Evolutionary conservation across 2,888 invertebrate genomes (phyloP).

Genomic region (Pelosia muscerda): DNA sequence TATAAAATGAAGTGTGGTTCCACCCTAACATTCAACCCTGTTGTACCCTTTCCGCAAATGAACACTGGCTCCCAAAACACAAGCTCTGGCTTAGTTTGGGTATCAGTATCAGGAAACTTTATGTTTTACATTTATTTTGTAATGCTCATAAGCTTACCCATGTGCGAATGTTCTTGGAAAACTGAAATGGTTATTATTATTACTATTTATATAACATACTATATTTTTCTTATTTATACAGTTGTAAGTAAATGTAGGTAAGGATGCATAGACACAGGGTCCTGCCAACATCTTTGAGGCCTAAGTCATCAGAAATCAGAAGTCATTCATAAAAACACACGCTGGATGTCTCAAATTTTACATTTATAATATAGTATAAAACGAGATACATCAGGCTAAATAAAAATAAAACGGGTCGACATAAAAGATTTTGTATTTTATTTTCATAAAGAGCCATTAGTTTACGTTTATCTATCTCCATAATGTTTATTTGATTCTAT

Average conservation of each 20-base stretch:
- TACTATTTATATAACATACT: neutral
- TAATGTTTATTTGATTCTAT: constrained; percentile 44
- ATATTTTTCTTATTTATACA: neutral
- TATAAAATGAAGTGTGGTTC: too few species aligned
- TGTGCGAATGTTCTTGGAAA: neutral
- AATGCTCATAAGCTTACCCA: neutral
- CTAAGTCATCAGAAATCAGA: too few species aligned
- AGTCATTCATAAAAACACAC: neutral
- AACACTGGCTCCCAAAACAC: constrained; percentile 2
- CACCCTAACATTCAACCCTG: neutral
- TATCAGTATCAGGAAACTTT: neutral
- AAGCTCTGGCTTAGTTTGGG: constrained; percentile 4
- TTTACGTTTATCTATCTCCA: constrained; percentile 28
- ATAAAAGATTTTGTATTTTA: constrained; percentile 22
- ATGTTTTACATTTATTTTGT: neutral
- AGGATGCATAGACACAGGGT: too few species aligned
- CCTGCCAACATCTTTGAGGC: too few species aligned
- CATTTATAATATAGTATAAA: constrained; percentile 5
- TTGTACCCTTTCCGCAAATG: constrained; percentile 1
- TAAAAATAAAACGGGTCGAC: constrained; percentile 8
- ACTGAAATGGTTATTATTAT: neutral
- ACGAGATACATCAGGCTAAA: neutral
- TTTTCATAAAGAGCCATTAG: constrained; percentile 26
- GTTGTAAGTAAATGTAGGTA: neutral
- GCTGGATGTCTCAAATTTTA: neutral